These are phyloP conservation scores for Julus scandinavius DNA, from an alignment of 2,888 invertebrate genomes.

Conservation along the genomic window DNA sequence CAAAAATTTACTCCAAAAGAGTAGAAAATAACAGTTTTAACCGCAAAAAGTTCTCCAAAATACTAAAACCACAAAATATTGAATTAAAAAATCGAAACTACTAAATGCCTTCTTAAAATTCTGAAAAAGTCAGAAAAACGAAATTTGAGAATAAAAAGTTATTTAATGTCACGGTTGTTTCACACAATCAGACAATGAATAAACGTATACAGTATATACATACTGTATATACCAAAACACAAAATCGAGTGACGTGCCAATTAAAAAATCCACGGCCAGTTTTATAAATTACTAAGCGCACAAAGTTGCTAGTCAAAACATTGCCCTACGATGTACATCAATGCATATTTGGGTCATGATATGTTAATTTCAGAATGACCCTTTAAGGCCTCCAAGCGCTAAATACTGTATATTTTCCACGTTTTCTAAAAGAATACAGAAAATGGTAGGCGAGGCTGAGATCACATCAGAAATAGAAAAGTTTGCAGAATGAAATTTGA, in stretches of 20 bases:
- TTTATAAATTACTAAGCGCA: conserved; percentile 7
- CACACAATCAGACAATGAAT: conserved; percentile 18
- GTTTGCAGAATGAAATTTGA: not conserved
- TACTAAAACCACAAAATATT: too few relatives aligned
- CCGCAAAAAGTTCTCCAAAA: too few relatives aligned
- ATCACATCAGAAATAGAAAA: not conserved
- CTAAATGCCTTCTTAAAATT: not conserved
- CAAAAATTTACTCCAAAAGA: too few relatives aligned
- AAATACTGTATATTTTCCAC: not conserved
- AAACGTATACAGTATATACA: not conserved
- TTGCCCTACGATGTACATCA: not conserved
- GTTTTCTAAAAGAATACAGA: not conserved
- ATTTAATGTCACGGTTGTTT: conserved; percentile 21
- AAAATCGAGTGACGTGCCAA: not conserved
- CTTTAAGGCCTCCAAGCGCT: conserved; percentile 33
- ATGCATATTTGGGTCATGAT: conserved; percentile 33
- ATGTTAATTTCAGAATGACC: conserved; percentile 2
- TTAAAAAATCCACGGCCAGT: not conserved
- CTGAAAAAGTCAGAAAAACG: not conserved
- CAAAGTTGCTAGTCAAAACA: not conserved
- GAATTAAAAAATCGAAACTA: not conserved
- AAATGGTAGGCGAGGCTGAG: not conserved
- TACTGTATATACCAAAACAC: not conserved
- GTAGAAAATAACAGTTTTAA: too few relatives aligned
- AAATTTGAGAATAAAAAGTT: conserved; percentile 1